Base-by-base conservation (phyloP, 2,113 vertebrate species). In the Hemibates koningsi region DNA sequence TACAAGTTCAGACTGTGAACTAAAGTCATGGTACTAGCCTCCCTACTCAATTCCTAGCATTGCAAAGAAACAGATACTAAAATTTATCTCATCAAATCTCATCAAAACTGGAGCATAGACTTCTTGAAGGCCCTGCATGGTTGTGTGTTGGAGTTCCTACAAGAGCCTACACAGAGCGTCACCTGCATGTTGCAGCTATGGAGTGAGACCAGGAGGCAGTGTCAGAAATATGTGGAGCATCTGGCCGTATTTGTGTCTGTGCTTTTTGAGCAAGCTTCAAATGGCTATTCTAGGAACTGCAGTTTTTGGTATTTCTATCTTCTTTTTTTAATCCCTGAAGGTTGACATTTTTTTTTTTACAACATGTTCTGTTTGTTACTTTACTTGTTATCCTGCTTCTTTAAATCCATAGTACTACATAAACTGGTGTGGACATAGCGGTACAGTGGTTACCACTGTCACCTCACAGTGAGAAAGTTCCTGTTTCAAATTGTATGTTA, bases 401-500 rank as follows among this genome's bases (percentile, higher is more conserved):
- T 78, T 50, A 73, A 73, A 73, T 43, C 24, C 45, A 78, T 11
- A 50, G 41, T 48, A 76, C 71, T 29, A 48, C 41, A 29, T 76
- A 76, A 48, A 48, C 41, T 17, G 6, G 1, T 5, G 43, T 48
- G 71, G 4, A 29, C 68, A 73, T 29, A 27, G 41, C 24, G 4
- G 68, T 73, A 9, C 24, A 48, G 14, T 76, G 41, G 68, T 76
- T 1, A 5, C 1, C 41, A 29, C 21, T 43, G 21, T 27, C 9
- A 17, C 19, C 36, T 14, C 12, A 16, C 36, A 43, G 36, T 41
- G n/a, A 71, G 36, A 71, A 71, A 41, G 36, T 71, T 71, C 66
- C 0, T 24, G 36, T 43, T 43, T 71, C n/a, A 71, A 71, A 43
- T 0, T 38, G 17, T 0, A 66, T 7, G 61, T 36, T 66, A 36